A percentile compares a stretch with the other conserved stretches of the same genome.
phyloP scores from a whole-genome alignment of 1,140 invertebrate genomes.

The Papilio xuthus region DNA sequence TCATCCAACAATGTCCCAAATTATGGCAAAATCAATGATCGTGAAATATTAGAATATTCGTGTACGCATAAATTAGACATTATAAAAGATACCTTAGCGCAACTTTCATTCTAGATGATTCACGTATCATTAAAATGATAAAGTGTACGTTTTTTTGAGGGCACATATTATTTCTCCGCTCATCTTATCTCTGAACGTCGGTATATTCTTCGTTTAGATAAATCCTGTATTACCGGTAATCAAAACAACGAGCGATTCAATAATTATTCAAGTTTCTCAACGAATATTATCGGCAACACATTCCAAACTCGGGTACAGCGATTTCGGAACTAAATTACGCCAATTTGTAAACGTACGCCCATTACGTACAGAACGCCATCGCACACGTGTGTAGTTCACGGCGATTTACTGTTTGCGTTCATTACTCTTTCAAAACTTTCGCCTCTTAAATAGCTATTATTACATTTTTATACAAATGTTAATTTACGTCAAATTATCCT shows the following conservation, averaged over 20 bases:
- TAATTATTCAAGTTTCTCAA: slow-evolving; percentile 31
- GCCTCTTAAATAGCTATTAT: neutral
- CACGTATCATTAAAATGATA: neutral
- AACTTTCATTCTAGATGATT: slow-evolving; percentile 21
- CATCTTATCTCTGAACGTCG: slow-evolving; percentile 16
- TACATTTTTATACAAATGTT: neutral
- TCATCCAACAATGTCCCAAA: neutral
- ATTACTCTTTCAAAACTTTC: slow-evolving; percentile 4
- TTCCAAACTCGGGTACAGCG: slow-evolving; percentile 23
- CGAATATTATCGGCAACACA: slow-evolving; percentile 21
- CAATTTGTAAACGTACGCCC: slow-evolving; percentile 21
- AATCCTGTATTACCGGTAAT: slow-evolving; percentile 33
- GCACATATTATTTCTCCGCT: slow-evolving; percentile 19
- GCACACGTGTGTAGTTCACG: slow-evolving; percentile 19
- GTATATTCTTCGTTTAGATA: slow-evolving; percentile 25
- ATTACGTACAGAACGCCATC: neutral
- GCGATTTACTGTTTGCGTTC: neutral
- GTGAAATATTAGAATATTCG: slow-evolving; percentile 3
- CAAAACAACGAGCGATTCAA: slow-evolving; percentile 11
- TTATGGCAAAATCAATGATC: neutral
- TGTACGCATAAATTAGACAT: slow-evolving; percentile 17
- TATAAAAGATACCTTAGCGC: slow-evolving; percentile 13
- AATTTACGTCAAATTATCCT: neutral
- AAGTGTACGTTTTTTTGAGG: slow-evolving; percentile 17
- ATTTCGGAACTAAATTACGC: slow-evolving; percentile 27